A percentile compares a stretch with the other conserved stretches of the same genome.
Evolutionary conservation across 2,113 vertebrate species (phyloP).

Genomic region (Garra rufa): DNA sequence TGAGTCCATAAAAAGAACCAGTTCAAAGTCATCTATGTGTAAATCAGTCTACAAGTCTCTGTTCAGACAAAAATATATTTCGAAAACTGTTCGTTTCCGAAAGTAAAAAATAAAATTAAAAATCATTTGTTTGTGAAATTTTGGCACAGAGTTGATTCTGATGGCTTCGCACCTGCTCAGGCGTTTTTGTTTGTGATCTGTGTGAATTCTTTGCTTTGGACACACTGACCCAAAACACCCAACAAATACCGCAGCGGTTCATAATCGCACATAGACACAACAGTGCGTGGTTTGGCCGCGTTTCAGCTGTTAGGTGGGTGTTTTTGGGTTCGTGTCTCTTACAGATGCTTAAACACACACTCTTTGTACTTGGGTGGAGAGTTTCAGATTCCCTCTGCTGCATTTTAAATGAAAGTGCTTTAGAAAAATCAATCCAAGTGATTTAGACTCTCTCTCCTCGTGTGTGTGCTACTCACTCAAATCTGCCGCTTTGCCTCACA

Average conservation of each 20-base stretch:
- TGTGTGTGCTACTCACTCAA: constrained; percentile 42
- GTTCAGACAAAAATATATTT: no score
- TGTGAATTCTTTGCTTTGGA: background rate
- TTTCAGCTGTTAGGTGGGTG: background rate
- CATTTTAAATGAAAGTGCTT: background rate
- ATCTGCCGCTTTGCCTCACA: constrained; percentile 38
- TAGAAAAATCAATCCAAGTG: constrained; percentile 3
- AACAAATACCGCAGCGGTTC: background rate
- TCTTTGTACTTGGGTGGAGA: background rate
- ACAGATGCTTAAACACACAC: background rate
- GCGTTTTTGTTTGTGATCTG: background rate
- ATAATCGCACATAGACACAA: background rate
- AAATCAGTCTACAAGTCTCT: no score
- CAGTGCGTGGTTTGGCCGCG: background rate
- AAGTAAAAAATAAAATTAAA: no score
- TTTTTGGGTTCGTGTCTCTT: background rate
- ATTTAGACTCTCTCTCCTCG: background rate
- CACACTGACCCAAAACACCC: background rate
- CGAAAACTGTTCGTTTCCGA: no score
- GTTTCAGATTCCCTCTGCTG: background rate
- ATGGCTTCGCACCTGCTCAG: background rate
- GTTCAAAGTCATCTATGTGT: no score
- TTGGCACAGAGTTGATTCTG: background rate
- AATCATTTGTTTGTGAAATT: no score
- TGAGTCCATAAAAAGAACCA: no score